A percentile compares a stretch with the other conserved stretches of the same genome.
phyloP scores from a whole-genome alignment of 2,888 invertebrate species.

The Temnothorax ravouxi region DNA sequence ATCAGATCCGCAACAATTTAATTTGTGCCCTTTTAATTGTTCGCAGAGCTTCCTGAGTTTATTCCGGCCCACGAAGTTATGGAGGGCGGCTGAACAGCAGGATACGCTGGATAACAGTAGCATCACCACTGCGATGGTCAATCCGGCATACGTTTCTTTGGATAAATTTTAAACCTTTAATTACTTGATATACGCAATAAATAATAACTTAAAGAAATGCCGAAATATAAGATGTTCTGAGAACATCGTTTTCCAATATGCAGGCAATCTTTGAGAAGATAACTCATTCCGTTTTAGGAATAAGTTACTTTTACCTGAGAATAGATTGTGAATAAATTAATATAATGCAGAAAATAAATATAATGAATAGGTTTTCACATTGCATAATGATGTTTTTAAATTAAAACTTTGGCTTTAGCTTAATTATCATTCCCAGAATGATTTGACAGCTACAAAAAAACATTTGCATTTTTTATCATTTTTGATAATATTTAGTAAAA shows the following conservation, averaged over 20 bases:
- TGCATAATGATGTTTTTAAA: background rate
- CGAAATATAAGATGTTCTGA: background rate
- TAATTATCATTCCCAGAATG: background rate
- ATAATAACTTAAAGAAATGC: background rate
- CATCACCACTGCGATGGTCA: constrained; percentile 47
- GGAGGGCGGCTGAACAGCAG: constrained; percentile 76
- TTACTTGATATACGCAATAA: too few species aligned
- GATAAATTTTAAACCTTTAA: background rate
- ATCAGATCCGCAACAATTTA: constrained; percentile 58
- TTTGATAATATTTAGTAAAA: background rate
- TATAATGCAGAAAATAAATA: background rate
- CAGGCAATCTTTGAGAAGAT: background rate
- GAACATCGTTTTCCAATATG: background rate
- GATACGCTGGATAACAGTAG: constrained; percentile 52
- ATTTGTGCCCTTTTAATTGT: constrained; percentile 80
- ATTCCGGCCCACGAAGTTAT: constrained; percentile 74
- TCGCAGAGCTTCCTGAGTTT: constrained; percentile 77
- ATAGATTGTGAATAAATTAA: background rate
- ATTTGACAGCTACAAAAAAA: background rate
- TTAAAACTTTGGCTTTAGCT: background rate
- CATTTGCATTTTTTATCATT: constrained; percentile 5
- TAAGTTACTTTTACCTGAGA: background rate
- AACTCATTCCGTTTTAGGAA: constrained; percentile 29
- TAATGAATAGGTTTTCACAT: background rate
- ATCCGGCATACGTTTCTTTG: constrained; percentile 6